Percentiles rank a stretch among this genome's conserved stretches.
phyloP scores from a whole-genome alignment of 2,888 invertebrate species.

The Diarsia rubi region DNA sequence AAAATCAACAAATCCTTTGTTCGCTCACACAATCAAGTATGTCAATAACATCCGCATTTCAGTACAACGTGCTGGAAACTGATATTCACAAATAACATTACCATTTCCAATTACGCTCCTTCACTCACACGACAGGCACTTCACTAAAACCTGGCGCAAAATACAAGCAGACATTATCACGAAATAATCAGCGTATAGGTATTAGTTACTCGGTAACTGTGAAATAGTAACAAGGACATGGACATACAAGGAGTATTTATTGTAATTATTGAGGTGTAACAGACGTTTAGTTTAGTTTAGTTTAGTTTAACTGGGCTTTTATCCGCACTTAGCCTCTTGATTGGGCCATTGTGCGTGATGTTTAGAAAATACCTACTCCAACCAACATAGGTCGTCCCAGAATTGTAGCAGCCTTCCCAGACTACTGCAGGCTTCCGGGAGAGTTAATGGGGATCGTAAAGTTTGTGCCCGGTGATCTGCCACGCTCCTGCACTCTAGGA shows the following conservation, averaged over 20 bases:
- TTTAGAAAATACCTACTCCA: too few species aligned
- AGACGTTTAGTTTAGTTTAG: too few species aligned
- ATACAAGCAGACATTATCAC: slow-evolving; percentile 14
- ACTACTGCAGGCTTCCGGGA: too few species aligned
- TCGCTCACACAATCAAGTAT: slow-evolving; percentile 34
- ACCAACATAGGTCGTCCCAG: too few species aligned
- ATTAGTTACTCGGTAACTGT: slow-evolving; percentile 8
- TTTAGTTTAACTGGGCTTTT: too few species aligned
- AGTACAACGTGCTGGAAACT: slow-evolving; percentile 23
- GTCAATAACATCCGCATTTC: slow-evolving; percentile 40
- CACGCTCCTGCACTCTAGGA: too few species aligned
- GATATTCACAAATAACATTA: slow-evolving; percentile 41
- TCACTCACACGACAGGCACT: slow-evolving; percentile 32
- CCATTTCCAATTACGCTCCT: slow-evolving; percentile 42
- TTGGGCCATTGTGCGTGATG: too few species aligned
- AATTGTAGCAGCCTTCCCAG: too few species aligned
- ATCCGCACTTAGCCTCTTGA: too few species aligned
- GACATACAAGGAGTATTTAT: neutral
- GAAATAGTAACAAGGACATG: slow-evolving; percentile 12
- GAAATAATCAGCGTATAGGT: slow-evolving; percentile 5
- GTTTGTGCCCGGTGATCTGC: too few species aligned
- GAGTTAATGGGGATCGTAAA: too few species aligned
- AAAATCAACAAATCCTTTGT: slow-evolving; percentile 24
- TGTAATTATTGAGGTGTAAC: slow-evolving; percentile 4
- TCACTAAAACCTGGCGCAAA: slow-evolving; percentile 9